Evolutionary conservation across 1,140 invertebrate species (phyloP).

Genomic region (Aphis gossypii): DNA sequence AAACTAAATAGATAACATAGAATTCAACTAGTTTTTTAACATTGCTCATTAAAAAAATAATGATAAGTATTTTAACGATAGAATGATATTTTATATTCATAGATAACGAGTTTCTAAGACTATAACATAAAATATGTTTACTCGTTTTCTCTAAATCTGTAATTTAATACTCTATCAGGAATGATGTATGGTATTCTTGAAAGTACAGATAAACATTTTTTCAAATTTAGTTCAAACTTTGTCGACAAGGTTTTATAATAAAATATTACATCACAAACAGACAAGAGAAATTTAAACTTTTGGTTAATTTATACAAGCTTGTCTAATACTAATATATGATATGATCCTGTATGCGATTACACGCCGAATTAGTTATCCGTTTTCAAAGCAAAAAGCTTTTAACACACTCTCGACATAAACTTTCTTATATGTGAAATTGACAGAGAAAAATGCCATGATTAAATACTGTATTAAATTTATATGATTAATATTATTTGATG

Average conservation of each 20-base stretch:
- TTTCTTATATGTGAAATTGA: not conserved
- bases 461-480: not conserved
- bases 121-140: not conserved
- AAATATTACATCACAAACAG: not conserved
- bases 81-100: not conserved
- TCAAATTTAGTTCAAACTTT: not conserved
- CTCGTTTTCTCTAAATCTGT: not conserved
- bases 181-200: not conserved
- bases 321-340: conserved; percentile 22
- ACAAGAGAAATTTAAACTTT: conserved; percentile 23
- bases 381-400: conserved; percentile 22
- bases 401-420: not conserved
- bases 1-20: not conserved
- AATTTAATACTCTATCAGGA: not conserved
- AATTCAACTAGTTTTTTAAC: not conserved
- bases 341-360: not conserved
- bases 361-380: conserved; percentile 36
- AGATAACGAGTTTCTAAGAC: not conserved
- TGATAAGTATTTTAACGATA: not conserved
- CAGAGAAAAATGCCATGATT: not conserved
- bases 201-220: not conserved
- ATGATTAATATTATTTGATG: not conserved
- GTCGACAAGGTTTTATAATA: not conserved
- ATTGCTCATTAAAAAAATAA: not conserved
- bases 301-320: conserved; percentile 34